phyloP scores from a whole-genome alignment of 2,888 invertebrate species.

The Chaetoderma sp. region DNA sequence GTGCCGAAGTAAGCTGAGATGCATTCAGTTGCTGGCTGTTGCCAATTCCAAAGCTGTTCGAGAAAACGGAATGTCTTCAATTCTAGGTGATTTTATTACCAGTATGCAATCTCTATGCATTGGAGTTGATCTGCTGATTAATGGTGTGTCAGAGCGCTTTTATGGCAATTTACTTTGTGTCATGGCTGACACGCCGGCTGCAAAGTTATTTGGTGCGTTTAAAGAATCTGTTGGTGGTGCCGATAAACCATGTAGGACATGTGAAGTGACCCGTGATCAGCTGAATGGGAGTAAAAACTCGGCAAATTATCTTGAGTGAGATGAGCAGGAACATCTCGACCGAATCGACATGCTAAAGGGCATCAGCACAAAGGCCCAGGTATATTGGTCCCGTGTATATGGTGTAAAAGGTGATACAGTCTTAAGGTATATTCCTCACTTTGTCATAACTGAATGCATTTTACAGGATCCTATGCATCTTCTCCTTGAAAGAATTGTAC shows the following conservation, averaged over 20 bases:
- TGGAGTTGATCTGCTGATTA: too few species aligned
- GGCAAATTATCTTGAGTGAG: too few species aligned
- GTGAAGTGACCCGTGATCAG: neutral
- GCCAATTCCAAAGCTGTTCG: neutral
- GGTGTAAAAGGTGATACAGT: neutral
- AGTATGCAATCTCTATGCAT: neutral
- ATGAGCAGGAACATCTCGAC: neutral
- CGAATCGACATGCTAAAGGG: neutral
- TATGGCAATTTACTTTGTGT: too few species aligned
- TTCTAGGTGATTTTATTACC: neutral
- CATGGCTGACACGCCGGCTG: conserved; percentile 2
- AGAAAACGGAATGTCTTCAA: neutral
- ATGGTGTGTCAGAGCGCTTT: too few species aligned
- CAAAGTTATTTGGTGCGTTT: conserved; percentile 2
- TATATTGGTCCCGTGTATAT: neutral
- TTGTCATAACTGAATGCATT: neutral
- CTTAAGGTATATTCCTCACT: neutral
- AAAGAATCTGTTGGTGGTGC: conserved; percentile 8
- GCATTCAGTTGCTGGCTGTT: conserved; percentile 1
- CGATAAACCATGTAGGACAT: conserved; percentile 3
- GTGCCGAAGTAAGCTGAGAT: neutral
- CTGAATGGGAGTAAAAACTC: neutral
- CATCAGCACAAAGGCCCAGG: neutral
- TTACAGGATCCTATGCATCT: conserved; percentile 21
- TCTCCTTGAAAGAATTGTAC: conserved; percentile 12